Evolutionary conservation across 1,140 invertebrate species (phyloP), one percentile per base, ranked within the genome.

Genomic region (Muscidifurax raptorellus): DNA sequence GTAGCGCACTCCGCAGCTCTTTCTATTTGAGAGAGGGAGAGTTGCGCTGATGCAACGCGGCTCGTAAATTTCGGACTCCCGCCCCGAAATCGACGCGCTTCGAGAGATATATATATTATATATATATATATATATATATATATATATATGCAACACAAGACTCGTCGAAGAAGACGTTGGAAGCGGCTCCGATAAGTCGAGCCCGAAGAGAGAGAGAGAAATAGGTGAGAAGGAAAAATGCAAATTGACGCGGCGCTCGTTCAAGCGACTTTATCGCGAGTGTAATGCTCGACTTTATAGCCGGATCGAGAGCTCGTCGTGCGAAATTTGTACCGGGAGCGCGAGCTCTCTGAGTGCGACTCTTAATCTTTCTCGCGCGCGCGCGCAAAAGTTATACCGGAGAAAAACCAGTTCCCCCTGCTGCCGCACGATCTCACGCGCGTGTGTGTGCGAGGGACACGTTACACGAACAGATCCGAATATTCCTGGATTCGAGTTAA

Each of bases 401-500:
- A 80, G 76, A 67, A 87, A 87, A 90, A 91, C 91, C 90, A 90
- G 90, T 92, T 92, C 89, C 89, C n/a, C n/a, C n/a, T n/a, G n/a
- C n/a, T n/a, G n/a, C n/a, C n/a, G n/a, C n/a, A n/a, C n/a, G n/a
- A n/a, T n/a, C n/a, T n/a, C n/a, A n/a, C n/a, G n/a, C n/a, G n/a
- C n/a, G n/a, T n/a, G n/a, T n/a, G n/a, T n/a, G n/a, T n/a, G 64
- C 44, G 36, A 64, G 81, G 27, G 66, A 79, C 74, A 32, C 82
- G 82, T 52, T 77, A 77, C 74, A 77, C 59, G 74, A 52, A 52
- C 10, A 9, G 74, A 76, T 83, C 82, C 82, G 74, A 83, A 83
- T 83, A 83, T 83, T 90, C 87, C 89, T 90, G 90, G 90, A 91
- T 92, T 90, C 91, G 89, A 89, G 90, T 92, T 91, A 92, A 92